phyloP scores from a whole-genome alignment of 2,888 invertebrate species.

The Drosophila crucigera region DNA sequence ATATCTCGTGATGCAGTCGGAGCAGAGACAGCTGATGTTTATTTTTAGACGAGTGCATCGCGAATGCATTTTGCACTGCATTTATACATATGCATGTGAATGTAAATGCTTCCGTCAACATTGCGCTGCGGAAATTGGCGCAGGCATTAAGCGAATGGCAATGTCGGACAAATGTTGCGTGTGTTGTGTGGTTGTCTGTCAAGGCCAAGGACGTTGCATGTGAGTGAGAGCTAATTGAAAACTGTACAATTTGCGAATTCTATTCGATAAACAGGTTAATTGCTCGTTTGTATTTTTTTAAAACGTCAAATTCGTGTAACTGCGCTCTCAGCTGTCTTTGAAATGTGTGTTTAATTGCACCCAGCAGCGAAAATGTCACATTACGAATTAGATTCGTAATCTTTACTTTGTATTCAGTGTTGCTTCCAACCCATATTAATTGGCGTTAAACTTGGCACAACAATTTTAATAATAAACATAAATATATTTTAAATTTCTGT shows the following conservation, averaged over 20 bases:
- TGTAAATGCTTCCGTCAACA: conserved; percentile 67
- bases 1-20: conserved; percentile 44
- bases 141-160: conserved; percentile 21
- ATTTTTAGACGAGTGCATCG: conserved; percentile 39
- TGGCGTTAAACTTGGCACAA: background rate
- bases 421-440: background rate
- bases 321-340: conserved; percentile 26
- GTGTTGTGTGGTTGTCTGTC: conserved; percentile 16
- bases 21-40: conserved; percentile 17
- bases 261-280: conserved; percentile 21
- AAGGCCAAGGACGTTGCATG: conserved; percentile 74
- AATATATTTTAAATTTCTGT: background rate
- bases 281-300: conserved; percentile 10
- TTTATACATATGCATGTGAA: conserved; percentile 29
- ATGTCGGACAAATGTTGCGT: conserved; percentile 25
- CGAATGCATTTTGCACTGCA: conserved; percentile 14
- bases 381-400: background rate
- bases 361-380: background rate
- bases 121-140: conserved; percentile 72
- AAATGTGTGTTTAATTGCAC: conserved; percentile 2
- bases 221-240: conserved; percentile 7
- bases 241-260: background rate
- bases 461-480: too few relatives aligned
- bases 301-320: conserved; percentile 41
- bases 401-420: background rate